Percentiles rank a stretch among this genome's conserved stretches.
phyloP scores from a whole-genome alignment of 2,888 invertebrate genomes.

The Melieria omissa region DNA sequence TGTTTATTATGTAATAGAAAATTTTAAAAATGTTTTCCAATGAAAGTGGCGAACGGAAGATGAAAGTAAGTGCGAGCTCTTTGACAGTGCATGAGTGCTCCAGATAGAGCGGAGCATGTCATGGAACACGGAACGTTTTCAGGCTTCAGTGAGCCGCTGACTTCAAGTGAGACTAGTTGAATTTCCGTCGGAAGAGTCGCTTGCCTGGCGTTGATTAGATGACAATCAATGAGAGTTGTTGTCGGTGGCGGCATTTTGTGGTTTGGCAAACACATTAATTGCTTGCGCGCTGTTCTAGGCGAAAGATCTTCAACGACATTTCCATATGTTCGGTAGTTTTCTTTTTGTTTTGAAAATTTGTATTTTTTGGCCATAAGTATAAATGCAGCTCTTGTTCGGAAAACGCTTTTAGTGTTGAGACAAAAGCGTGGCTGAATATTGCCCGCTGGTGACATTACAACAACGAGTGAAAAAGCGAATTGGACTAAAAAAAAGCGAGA shows the following conservation, averaged over 20 bases:
- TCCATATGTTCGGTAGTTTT: constrained; percentile 4
- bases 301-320: not conserved
- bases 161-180: too few relatives aligned
- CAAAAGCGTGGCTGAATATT: constrained; percentile 28
- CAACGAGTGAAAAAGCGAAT: not conserved
- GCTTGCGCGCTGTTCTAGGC: not conserved
- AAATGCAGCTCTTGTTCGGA: constrained; percentile 20
- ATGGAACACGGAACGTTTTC: too few relatives aligned
- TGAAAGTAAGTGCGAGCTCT: not conserved
- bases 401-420: constrained; percentile 7
- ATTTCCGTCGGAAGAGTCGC: too few relatives aligned
- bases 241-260: constrained; percentile 10
- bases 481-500: constrained; percentile 1
- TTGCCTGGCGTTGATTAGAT: constrained; percentile 4
- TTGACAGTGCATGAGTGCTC: not conserved
- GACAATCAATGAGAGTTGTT: constrained; percentile 11
- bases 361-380: constrained; percentile 5
- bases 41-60: not conserved
- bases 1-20: too few relatives aligned
- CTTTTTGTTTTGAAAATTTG: not conserved
- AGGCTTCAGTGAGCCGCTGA: too few relatives aligned
- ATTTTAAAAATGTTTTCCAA: not conserved
- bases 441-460: too few relatives aligned
- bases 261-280: constrained; percentile 19
- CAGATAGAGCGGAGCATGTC: too few relatives aligned